Base-by-base conservation (phyloP, 2,888 invertebrate species). In the Dermolepida albohirtum region DNA sequence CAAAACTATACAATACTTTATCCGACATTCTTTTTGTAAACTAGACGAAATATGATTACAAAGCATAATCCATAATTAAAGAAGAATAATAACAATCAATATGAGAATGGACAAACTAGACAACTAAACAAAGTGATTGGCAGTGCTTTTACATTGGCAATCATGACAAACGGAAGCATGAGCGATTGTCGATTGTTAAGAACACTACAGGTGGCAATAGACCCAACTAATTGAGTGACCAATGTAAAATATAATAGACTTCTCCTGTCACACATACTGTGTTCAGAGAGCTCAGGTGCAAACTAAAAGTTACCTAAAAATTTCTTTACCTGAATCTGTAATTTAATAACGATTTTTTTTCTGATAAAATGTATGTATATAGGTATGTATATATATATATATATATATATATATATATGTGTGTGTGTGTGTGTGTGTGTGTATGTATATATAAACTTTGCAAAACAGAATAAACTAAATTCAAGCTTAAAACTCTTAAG, bases 181-280 rank as follows among this genome's bases (percentile, higher is more conserved):
- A 78, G 76, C 76, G 77, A 80, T 79, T 79, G 78, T 79, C 71
- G 76, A 79, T 74, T 78, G 79, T 80, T 78, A 77, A 73, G 75
- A 73, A 71, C 78, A 66, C 80, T 68, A 75, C 77, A 75, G 80
- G 79, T 74, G 79, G 78, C 72, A 70, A 72, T 71, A 73, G 66
- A 74, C 68, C 74, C 68, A 66, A 70, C 78, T 80, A 80, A 80
- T 79, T 80, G 79, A 79, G 79, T 78, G 78, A 75, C 78, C 76
- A 77, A 66, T 67, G 69, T 69, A 67, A 72, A 71, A 72, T 70
- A 70, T 69, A 72, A 64, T 68, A 67, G 66, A 63, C 63, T 17
- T 14, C 14, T 14, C 14, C 47, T 40, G 52, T 59, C 62, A 27
- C 52, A 47, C 62, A 57, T 66, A 62, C 66, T 49, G 54, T 47